Conservation (phyloP, 2,888 invertebrate genomes). For the Rhopalosiphum nymphaeae region DNA sequence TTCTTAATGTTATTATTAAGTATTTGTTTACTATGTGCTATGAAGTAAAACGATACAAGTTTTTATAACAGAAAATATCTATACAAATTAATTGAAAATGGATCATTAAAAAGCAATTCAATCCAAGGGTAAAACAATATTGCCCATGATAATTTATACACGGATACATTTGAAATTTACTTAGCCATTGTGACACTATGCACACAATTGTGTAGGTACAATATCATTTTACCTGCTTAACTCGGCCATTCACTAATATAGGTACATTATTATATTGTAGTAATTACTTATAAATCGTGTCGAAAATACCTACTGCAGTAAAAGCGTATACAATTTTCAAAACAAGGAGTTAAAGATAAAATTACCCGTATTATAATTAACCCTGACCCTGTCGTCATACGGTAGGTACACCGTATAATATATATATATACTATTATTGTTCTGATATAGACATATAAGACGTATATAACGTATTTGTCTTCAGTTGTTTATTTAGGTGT, state of each 20-base stretch:
- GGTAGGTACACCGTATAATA: neutral
- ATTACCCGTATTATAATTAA: constrained; percentile 9
- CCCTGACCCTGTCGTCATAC: constrained; percentile 45
- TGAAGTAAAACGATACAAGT: neutral
- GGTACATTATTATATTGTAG: too few relatives aligned
- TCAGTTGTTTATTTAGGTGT: constrained; percentile 45
- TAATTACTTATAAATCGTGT: neutral
- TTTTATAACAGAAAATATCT: neutral
- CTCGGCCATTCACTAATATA: neutral
- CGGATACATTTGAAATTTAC: neutral
- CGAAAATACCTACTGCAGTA: neutral
- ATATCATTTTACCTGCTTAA: neutral
- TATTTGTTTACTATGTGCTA: neutral
- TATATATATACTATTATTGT: neutral
- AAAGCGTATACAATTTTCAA: neutral
- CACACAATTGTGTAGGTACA: neutral
- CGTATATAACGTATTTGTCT: constrained; percentile 25
- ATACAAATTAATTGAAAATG: neutral
- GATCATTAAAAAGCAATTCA: neutral
- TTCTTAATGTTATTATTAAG: neutral
- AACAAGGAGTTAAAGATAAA: neutral
- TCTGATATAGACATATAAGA: neutral
- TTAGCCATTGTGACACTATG: neutral
- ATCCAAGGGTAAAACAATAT: neutral
- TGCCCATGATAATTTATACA: neutral